These are phyloP conservation scores for Brachyrhaphis roseni DNA, from an alignment of 2,797 vertebrate genomes.

Conservation along the genomic window DNA sequence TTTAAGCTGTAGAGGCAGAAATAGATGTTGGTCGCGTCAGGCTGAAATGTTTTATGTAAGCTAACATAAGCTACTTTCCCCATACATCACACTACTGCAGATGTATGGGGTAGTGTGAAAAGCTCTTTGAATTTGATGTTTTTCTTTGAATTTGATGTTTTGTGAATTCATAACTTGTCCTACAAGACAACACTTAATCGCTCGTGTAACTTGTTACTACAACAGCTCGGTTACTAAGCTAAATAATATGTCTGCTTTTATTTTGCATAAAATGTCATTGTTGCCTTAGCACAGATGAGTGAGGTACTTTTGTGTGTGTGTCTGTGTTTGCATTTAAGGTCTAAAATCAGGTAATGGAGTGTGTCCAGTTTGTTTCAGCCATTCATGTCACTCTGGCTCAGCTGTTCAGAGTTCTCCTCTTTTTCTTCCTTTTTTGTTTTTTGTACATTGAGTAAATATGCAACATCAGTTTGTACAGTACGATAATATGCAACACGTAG, in stretches of 20 bases:
- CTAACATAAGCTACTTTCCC: neutral
- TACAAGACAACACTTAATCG: neutral
- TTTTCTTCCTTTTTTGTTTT: constrained; percentile 4
- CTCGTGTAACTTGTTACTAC: constrained; percentile 30
- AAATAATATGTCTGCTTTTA: constrained; percentile 12
- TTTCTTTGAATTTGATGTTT: neutral
- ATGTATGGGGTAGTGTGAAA: too few species aligned
- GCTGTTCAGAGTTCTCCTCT: constrained; percentile 27
- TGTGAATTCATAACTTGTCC: neutral
- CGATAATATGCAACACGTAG: constrained; percentile 72
- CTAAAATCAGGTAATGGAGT: constrained; percentile 9
- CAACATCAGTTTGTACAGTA: constrained; percentile 72
- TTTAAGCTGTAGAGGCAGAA: constrained; percentile 13
- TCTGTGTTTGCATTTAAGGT: constrained; percentile 16
- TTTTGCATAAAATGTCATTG: constrained; percentile 36
- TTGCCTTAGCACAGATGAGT: constrained; percentile 65
- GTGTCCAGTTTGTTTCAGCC: constrained; percentile 8
- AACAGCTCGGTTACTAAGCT: constrained; percentile 47
- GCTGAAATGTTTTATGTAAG: constrained; percentile 19
- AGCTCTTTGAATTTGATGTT: neutral
- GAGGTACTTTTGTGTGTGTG: constrained; percentile 36
- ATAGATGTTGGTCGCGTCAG: constrained; percentile 21
- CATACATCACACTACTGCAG: constrained; percentile 12
- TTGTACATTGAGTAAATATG: constrained; percentile 72
- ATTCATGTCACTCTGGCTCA: constrained; percentile 28